phyloP scores from a whole-genome alignment of 2,797 vertebrate genomes.

The Fistularia tabacaria region DNA sequence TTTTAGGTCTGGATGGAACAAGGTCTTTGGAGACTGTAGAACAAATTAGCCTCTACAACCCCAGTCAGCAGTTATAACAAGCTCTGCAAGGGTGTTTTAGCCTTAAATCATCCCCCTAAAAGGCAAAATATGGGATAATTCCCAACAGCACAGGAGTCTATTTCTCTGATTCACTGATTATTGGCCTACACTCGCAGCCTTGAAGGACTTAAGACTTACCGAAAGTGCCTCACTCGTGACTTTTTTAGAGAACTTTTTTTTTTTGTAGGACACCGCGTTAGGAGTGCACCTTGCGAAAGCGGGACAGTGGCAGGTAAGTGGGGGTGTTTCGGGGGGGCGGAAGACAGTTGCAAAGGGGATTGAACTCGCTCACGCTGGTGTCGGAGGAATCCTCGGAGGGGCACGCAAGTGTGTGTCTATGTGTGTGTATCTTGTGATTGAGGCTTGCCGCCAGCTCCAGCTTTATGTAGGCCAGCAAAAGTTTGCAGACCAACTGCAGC shows the following conservation, averaged over 20 bases:
- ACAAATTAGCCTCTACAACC: slow-evolving; percentile 53
- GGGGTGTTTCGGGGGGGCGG: slow-evolving; percentile 23
- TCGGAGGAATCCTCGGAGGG: slow-evolving; percentile 54
- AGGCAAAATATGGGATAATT: slow-evolving; percentile 20
- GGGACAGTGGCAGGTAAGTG: slow-evolving; percentile 54
- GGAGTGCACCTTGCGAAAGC: slow-evolving; percentile 60
- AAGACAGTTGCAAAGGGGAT: slow-evolving; percentile 18
- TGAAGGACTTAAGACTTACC: not conserved
- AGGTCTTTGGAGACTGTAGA: slow-evolving; percentile 49
- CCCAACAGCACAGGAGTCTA: slow-evolving; percentile 6
- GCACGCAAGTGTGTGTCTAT: slow-evolving; percentile 31
- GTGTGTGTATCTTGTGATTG: slow-evolving; percentile 42
- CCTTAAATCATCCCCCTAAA: slow-evolving; percentile 37
- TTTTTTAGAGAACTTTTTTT: not conserved
- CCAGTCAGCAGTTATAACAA: slow-evolving; percentile 56
- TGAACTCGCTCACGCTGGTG: slow-evolving; percentile 32
- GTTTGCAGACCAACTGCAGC: slow-evolving; percentile 46
- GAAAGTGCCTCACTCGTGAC: not conserved
- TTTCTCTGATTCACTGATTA: slow-evolving; percentile 14
- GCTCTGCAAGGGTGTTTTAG: slow-evolving; percentile 25
- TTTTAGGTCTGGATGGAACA: slow-evolving; percentile 53
- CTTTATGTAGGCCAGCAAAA: slow-evolving; percentile 72
- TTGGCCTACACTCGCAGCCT: slow-evolving; percentile 16
- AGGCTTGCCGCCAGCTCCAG: slow-evolving; percentile 42
- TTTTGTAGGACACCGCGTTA: slow-evolving; percentile 49